Base-by-base conservation (phyloP, 1,140 invertebrate genomes). In the Copidosoma floridanum region DNA sequence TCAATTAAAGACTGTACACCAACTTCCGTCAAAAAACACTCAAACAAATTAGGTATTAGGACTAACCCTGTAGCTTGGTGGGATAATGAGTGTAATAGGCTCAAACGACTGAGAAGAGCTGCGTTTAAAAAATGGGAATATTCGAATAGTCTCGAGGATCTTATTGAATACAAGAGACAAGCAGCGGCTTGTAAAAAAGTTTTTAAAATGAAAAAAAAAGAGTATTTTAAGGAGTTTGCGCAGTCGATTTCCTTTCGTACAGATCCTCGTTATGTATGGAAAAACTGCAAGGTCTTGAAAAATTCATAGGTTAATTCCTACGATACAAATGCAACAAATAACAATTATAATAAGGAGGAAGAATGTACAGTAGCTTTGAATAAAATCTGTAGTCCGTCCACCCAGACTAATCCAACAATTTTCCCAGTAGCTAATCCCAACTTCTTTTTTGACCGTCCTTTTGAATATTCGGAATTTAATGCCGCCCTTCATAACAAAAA, bases 31-130 rank as follows among this genome's bases (percentile, higher is more conserved):
- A 55, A n/a, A 37, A 2, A 12, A 27, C 2, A 10, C 1, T 26
- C n/a, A 14, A 16, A 24, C 7, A 20, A 8, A 7, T n/a, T 12
- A n/a, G 12, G 12, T 29, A 62, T 18, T n/a, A n/a, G n/a, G n/a
- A 43, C 10, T 27, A 59, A 64, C 46, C 56, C 62, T 1, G 62
- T 59, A 2, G n/a, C 40, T 3, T 65, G 59, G 64, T 65, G 64
- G 56, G 56, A 65, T n/a, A 5, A 3, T 1, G 57, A 66, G 10
- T 66, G 61, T 37, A 14, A 61, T 20, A 41, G 26, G 43, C 1
- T 47, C 14, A 60, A 48, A 38, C 35, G 37, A 46, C 10, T 50
- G 11, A 54, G 44, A 50, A 53, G 14, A 37, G 53, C 41, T 0
- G 20, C 20, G 11, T 61, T 12, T 14, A 63, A 58, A 37, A 63